Conservation (phyloP, 2,113 vertebrate genomes). For the Phaethon lepturus region DNA sequence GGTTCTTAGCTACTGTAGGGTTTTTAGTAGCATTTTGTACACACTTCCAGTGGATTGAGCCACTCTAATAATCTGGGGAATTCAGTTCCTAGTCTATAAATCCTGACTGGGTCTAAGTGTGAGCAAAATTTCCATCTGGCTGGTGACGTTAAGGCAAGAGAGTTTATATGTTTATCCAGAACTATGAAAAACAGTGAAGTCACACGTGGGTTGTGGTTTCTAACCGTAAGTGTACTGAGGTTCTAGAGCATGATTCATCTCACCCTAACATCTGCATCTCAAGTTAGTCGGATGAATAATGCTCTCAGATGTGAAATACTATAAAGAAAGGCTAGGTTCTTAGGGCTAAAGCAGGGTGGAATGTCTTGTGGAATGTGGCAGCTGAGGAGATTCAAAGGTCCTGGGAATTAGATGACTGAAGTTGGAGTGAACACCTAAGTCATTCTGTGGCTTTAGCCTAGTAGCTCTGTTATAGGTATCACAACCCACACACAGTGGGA, state of each 20-base stretch:
- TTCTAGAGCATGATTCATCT: background rate
- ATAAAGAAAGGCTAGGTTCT: background rate
- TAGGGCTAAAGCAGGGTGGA: background rate
- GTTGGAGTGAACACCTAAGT: background rate
- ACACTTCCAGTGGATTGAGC: fast-evolving
- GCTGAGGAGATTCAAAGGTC: background rate
- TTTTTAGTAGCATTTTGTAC: background rate
- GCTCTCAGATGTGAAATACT: background rate
- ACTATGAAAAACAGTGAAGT: background rate
- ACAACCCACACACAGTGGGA: background rate
- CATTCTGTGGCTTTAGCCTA: background rate
- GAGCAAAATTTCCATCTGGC: fast-evolving
- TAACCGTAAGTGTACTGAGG: background rate
- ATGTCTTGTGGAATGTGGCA: too few relatives aligned
- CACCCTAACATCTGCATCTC: background rate
- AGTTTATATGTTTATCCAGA: background rate
- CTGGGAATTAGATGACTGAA: background rate
- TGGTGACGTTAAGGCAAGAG: background rate
- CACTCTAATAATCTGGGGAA: fast-evolving
- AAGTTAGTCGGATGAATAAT: background rate
- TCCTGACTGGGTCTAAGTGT: background rate
- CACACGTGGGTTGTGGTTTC: background rate
- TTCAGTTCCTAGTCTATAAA: background rate
- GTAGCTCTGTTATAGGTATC: fast-evolving
- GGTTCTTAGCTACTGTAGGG: background rate